Conservation (phyloP, 2,113 vertebrate genomes). For the Anolis sagrei region DNA sequence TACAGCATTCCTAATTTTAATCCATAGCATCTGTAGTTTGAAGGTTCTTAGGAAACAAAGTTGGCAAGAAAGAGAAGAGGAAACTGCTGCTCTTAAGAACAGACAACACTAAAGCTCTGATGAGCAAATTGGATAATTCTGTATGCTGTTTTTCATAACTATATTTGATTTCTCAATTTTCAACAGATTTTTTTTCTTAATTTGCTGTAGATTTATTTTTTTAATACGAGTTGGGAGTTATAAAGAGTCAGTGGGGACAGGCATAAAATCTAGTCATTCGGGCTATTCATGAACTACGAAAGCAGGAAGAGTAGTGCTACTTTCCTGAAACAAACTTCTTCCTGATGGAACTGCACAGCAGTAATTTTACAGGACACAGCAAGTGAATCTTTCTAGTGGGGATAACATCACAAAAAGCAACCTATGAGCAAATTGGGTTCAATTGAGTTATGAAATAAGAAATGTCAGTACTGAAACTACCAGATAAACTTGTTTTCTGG, state of each 20-base stretch:
- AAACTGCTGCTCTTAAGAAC: neutral
- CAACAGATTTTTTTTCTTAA: neutral
- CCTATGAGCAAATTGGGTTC: constrained; percentile 5
- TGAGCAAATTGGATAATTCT: neutral
- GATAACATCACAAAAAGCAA: neutral
- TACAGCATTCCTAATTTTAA: neutral
- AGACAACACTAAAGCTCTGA: neutral
- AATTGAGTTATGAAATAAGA: constrained; percentile 22
- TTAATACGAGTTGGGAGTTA: neutral
- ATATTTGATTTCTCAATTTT: neutral
- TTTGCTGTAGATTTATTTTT: neutral
- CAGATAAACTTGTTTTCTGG: constrained; percentile 12
- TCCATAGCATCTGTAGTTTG: neutral
- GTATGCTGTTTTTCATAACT: neutral
- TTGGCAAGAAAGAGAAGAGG: neutral
- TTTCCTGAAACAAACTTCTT: constrained; percentile 41
- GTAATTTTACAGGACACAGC: constrained; percentile 39
- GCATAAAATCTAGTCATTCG: neutral
- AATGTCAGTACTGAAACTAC: neutral
- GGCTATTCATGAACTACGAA: neutral
- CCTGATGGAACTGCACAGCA: neutral
- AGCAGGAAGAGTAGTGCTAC: neutral
- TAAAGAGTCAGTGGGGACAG: no score
- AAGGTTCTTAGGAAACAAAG: neutral
- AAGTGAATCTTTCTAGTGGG: constrained; percentile 45